Base-by-base conservation (phyloP, 2,113 vertebrate species). In the Capreolus pygargus region DNA sequence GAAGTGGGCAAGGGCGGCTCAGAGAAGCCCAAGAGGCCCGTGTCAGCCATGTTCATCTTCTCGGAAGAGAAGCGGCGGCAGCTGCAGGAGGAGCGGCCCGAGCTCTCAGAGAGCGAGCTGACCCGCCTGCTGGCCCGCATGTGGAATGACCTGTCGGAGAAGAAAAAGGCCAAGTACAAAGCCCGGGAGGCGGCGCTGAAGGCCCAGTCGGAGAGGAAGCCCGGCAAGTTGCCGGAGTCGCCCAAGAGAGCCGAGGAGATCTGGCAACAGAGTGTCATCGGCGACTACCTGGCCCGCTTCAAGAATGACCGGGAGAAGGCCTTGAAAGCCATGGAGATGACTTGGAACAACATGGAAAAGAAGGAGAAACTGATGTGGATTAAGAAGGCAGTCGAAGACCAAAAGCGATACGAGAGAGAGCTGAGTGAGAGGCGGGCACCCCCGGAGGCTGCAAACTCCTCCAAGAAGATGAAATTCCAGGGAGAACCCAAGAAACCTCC, bases 311-410 rank as follows among this genome's bases (percentile, higher is more conserved):
- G 99, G 39, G 99, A 99, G 2, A 99, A 99, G 98, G 99, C 99
- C 0, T 98, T 99, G 94, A 99, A 99, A 98, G 99, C 99, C 79
- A 99, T 99, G 99, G 99, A 99, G 97, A 98, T 98, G 94, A 99
- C 99, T 15, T 99, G 99, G 99, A 99, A 99, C 98, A 99, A 99
- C 98, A 99, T 99, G 99, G 99, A 99, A 98, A 99, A 99, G 96
- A 99, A 99, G 33, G 99, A 99, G 98, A 99, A 99, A 97, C 99
- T 99, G 16, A 99, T 99, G 99, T 99, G 99, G 99, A 99, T 99
- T 98, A 99, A 99, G 98, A 99, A 99, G 89, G 99, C 99, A 0
- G 99, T 99, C 0, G 99, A 99, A 98, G 99, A 99, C 98, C 99
- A 99, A 99, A 99, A 99, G 98, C 98, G 99, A 99, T 99, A 99